phyloP scores from a whole-genome alignment of 2,888 invertebrate genomes.

The Apotomis betuletana region DNA sequence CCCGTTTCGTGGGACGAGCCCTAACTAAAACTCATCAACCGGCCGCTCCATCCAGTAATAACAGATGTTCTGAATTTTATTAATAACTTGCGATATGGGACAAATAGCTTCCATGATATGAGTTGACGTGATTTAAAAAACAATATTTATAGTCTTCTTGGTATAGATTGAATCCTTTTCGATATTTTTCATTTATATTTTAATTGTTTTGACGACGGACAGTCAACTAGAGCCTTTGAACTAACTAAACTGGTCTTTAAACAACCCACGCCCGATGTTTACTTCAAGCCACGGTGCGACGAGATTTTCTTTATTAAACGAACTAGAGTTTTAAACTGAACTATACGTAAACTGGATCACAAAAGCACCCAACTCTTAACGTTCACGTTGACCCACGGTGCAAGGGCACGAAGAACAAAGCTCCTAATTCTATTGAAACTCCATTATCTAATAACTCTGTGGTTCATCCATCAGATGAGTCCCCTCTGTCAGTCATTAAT shows the following conservation, averaged over 20 bases:
- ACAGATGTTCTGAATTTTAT: constrained; percentile 68
- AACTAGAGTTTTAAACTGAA: no score
- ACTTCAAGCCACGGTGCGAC: no score
- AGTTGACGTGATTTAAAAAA: constrained; percentile 42
- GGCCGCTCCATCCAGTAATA: constrained; percentile 62
- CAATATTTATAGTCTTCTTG: no score
- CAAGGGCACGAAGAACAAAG: constrained; percentile 76
- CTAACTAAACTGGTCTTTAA: background rate
- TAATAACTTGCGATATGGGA: constrained; percentile 64
- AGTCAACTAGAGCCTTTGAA: background rate
- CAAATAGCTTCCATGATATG: constrained; percentile 48
- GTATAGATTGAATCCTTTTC: no score
- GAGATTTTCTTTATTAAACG: no score
- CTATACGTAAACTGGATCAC: background rate
- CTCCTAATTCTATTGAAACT: constrained; percentile 80
- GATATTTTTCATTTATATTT: no score
- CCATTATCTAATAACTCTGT: constrained; percentile 80
- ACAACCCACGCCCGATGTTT: no score
- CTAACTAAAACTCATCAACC: constrained; percentile 60
- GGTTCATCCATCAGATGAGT: constrained; percentile 74
- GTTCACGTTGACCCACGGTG: constrained; percentile 52
- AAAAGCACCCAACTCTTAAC: background rate
- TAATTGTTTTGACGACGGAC: no score
- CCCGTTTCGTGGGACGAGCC: constrained; percentile 38
- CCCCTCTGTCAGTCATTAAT: constrained; percentile 79